A percentile compares a stretch with the other conserved stretches of the same genome.
phyloP scores from a whole-genome alignment of 1,140 invertebrate species.

The Andrena cerasifolii region DNA sequence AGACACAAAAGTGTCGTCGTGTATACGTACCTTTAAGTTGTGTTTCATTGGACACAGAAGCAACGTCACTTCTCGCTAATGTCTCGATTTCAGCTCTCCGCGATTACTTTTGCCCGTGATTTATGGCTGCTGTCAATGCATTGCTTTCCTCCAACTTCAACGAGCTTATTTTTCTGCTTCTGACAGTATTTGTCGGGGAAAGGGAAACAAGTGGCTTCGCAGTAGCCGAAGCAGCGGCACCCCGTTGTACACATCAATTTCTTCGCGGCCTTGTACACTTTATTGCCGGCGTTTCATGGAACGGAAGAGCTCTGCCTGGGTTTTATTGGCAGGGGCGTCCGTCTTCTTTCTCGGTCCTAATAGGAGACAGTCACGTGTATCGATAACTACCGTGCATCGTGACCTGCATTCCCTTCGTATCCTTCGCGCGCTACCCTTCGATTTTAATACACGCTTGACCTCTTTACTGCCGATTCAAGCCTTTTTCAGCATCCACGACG shows the following conservation, averaged over 20 bases:
- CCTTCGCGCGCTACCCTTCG: slow-evolving; percentile 51
- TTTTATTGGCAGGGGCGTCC: slow-evolving; percentile 31
- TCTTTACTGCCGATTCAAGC: slow-evolving; percentile 23
- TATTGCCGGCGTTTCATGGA: slow-evolving; percentile 15
- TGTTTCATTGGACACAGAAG: too few relatives aligned
- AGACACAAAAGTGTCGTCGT: too few relatives aligned
- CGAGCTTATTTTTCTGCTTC: too few relatives aligned
- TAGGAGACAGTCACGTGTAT: not conserved
- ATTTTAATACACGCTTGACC: slow-evolving; percentile 35
- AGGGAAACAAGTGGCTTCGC: not conserved
- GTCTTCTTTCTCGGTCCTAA: slow-evolving; percentile 14
- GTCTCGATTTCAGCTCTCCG: too few relatives aligned
- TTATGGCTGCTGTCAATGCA: too few relatives aligned
- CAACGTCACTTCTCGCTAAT: too few relatives aligned
- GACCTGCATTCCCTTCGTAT: slow-evolving; percentile 51
- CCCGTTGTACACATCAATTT: slow-evolving; percentile 9
- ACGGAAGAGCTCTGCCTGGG: slow-evolving; percentile 27
- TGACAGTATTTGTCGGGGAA: not conserved
- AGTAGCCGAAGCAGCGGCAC: not conserved
- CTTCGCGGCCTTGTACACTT: not conserved
- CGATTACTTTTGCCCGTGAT: too few relatives aligned
- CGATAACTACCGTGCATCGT: slow-evolving; percentile 25
- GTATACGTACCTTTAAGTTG: too few relatives aligned
- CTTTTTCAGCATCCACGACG: slow-evolving; percentile 32
- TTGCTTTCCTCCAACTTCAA: too few relatives aligned